Evolutionary conservation across 1,140 invertebrate species (phyloP).

Genomic region (Lethrus apterus): DNA sequence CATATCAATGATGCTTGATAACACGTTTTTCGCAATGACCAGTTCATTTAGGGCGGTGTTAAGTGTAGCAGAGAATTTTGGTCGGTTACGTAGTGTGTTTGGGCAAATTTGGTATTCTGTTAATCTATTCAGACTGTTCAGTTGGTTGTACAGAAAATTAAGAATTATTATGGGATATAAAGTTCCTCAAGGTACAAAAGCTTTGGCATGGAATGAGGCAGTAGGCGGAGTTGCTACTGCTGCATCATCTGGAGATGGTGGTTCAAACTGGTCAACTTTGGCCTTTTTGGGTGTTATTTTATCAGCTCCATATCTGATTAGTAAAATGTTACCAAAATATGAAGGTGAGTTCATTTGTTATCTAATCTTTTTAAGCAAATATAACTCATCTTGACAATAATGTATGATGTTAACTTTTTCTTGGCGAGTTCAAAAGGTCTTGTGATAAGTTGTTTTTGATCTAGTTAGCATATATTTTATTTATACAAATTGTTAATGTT

Average conservation of each 20-base stretch:
- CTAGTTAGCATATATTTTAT: too few relatives aligned
- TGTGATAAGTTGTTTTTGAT: too few relatives aligned
- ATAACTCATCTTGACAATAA: too few relatives aligned
- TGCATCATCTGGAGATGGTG: conserved; percentile 34
- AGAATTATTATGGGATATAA: conserved; percentile 57
- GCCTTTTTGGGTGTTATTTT: conserved; percentile 82
- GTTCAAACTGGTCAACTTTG: conserved; percentile 60
- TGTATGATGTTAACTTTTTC: too few relatives aligned
- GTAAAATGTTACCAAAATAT: conserved; percentile 60
- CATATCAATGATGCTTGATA: conserved; percentile 93
- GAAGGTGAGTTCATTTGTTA: conserved; percentile 28
- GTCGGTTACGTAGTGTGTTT: conserved; percentile 71
- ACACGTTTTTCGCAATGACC: conserved; percentile 89
- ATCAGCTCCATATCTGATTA: conserved; percentile 86
- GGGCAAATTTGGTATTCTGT: conserved; percentile 78
- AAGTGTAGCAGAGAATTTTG: conserved; percentile 91
- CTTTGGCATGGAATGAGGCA: conserved; percentile 52
- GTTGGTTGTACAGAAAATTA: conserved; percentile 72
- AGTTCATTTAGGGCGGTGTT: conserved; percentile 92
- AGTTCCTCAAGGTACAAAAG: conserved; percentile 27
- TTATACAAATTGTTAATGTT: too few relatives aligned
- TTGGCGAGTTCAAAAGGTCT: too few relatives aligned
- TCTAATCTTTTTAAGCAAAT: too few relatives aligned
- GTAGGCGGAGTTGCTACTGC: conserved; percentile 46
- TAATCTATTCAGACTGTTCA: conserved; percentile 68